Evolutionary conservation across 2,113 vertebrate genomes (phyloP), one percentile per base, ranked within the genome.

Genomic region (Manacus vitellinus): DNA sequence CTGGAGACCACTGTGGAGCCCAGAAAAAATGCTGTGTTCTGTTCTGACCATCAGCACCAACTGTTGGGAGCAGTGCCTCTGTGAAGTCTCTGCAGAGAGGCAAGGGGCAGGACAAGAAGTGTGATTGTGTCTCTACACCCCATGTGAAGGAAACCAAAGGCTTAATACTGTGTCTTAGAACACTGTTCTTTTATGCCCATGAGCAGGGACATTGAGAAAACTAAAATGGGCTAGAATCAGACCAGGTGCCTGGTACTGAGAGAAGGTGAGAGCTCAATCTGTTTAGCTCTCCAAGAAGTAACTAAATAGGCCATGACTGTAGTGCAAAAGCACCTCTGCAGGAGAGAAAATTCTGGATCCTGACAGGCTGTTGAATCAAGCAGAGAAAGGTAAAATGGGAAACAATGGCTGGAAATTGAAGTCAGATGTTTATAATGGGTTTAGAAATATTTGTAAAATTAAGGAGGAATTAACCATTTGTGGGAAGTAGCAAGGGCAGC

Each of bases 361-460:
- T 82, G 71, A 83, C 65, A 76, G 46, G 33, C 21, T 72, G 19
- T 66, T 97, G 68, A 71, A 79, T 59, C 31, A 90, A 63, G 43
- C 27, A 61, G 71, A 79, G 20, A 54, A 90, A 88, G 9, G 27
- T 70, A 39, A 43, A 51, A 22, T 28, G 21, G 12, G 16, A 86
- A 72, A 8, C 8, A 74, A 18, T 0, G 1, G 3, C 46, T 78
- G 39, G 65, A 92, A 91, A 89, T 2, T 59, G 56, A 85, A 74
- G 59, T 51, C 59, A 58, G 43, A 25, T 71, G 7, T 80, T 90
- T 77, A 75, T 14, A 63, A 1, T 11, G 16, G 33, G 7, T 51
- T 86, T 92, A 80, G 52, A 81, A 89, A 71, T 46, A 59, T 23
- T 67, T 61, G 23, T 27, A 86, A 74, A 84, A 84, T 62, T 39